Evolutionary conservation across 2,797 vertebrate species (phyloP), one percentile per base, ranked within the genome.

Genomic region (Ispidina lecontei): DNA sequence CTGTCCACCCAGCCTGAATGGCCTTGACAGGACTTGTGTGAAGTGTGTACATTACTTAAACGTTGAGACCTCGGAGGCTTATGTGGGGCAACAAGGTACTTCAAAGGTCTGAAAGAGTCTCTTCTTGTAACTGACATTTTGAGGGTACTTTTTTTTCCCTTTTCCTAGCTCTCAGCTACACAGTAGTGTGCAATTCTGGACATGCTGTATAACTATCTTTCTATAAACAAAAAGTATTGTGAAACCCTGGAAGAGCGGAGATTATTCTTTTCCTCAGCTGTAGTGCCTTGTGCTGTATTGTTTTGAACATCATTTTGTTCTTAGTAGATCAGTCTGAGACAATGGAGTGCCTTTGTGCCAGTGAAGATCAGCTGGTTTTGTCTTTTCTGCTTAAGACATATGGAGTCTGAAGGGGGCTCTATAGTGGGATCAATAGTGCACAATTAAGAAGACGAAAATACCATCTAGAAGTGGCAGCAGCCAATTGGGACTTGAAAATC

Each of bases 241-340:
- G 67, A 90, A 73, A 82, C 13, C 9, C 44, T 87, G 75, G 52
- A 62, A 69, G 44, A 52, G 47, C 0, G 65, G 43, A 75, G 68
- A n/a, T 75, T 35, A 19, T 14, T 14, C 37, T 65, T 29, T 86
- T 59, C n/a, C 35, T 90, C n/a, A 26, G 14, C 37, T 64, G 1
- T 33, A 8, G 2, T 78, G 13, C 18, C 20, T 79, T 59, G 25
- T 33, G 22, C n/a, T 52, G 25, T 19, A n/a, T 63, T 72, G 20
- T 93, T 94, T 72, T 59, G 44, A 55, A 10, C 12, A 13, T 59
- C 60, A 39, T 41, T 93, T 91, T 73, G 11, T 63, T 96, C 56
- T 76, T 52, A 44, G 37, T 31, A 62, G 16, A 43, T 82, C 49
- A 14, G 41, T 51, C 31, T 0, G 5, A 90, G 81, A 62, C 81